A percentile compares a stretch with the other conserved stretches of the same genome.
Evolutionary conservation across 1,140 invertebrate genomes (phyloP).

Genomic region (Harpegnathos saltator): DNA sequence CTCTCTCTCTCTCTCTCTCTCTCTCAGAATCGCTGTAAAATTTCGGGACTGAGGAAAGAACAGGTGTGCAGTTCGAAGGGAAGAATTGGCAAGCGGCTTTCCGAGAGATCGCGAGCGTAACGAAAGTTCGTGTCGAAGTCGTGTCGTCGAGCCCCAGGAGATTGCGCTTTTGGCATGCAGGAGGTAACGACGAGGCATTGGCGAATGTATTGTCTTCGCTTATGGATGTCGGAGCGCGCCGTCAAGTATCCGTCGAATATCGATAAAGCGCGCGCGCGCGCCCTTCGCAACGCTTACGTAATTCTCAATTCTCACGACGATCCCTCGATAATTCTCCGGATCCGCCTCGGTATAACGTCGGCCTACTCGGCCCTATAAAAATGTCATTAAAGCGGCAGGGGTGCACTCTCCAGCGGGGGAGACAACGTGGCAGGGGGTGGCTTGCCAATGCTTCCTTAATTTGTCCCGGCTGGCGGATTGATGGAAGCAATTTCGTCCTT

Average conservation of each 20-base stretch:
- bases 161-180: too few relatives aligned
- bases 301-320: background rate
- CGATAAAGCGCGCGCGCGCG: background rate
- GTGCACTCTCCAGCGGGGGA: background rate
- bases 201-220: too few relatives aligned
- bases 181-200: too few relatives aligned
- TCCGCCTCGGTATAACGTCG: background rate
- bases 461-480: conserved; percentile 79
- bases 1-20: background rate
- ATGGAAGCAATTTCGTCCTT: conserved; percentile 83
- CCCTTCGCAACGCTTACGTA: background rate
- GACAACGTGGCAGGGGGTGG: background rate
- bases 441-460: conserved; percentile 76
- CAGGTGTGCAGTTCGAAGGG: too few relatives aligned
- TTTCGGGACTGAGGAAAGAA: too few relatives aligned
- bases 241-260: too few relatives aligned
- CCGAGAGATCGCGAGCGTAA: too few relatives aligned
- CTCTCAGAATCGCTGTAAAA: too few relatives aligned
- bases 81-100: too few relatives aligned
- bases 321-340: conserved; percentile 10
- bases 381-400: conserved; percentile 66
- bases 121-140: too few relatives aligned
- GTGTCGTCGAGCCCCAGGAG: too few relatives aligned
- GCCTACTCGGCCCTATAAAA: conserved; percentile 63
- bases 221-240: too few relatives aligned